Percentiles rank a stretch among this genome's conserved stretches.
phyloP scores from a whole-genome alignment of 2,797 vertebrate genomes.

The Phylloscopus collybita region DNA sequence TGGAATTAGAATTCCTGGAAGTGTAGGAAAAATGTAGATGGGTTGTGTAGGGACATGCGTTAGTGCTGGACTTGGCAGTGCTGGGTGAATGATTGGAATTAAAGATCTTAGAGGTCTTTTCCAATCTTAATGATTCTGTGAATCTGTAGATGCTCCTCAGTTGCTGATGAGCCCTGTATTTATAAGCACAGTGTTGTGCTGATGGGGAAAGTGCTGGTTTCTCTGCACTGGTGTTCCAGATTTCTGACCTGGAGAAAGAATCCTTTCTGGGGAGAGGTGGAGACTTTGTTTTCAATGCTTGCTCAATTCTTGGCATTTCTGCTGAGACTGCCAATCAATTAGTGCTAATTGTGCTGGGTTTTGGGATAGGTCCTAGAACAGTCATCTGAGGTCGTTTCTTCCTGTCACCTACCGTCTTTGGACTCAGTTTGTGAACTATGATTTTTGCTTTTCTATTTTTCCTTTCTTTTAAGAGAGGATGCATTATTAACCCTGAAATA shows the following conservation, averaged over 20 bases:
- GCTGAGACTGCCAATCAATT: slow-evolving; percentile 42
- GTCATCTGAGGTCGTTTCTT: slow-evolving; percentile 31
- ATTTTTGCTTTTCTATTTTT: neutral
- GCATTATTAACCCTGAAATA: slow-evolving; percentile 1
- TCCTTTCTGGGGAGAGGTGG: neutral
- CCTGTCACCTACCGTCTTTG: neutral
- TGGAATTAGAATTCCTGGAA: neutral
- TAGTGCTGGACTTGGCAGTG: neutral
- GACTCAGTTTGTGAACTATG: neutral
- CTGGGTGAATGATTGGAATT: neutral
- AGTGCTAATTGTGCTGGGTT: slow-evolving; percentile 47
- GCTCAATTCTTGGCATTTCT: slow-evolving; percentile 7
- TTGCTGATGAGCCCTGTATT: neutral
- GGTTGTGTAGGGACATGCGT: neutral
- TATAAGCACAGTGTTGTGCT: neutral
- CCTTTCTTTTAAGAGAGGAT: neutral
- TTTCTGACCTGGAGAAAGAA: neutral
- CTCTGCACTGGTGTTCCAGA: neutral
- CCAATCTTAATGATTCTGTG: neutral
- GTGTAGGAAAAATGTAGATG: neutral
- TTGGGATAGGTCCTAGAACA: slow-evolving; percentile 54
- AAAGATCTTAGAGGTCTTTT: neutral
- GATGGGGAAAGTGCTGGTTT: neutral
- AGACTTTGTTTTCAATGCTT: neutral
- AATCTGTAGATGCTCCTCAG: neutral